These are phyloP conservation scores for Piprites chloris DNA, from an alignment of 2,113 vertebrate genomes.

Conservation along the genomic window DNA sequence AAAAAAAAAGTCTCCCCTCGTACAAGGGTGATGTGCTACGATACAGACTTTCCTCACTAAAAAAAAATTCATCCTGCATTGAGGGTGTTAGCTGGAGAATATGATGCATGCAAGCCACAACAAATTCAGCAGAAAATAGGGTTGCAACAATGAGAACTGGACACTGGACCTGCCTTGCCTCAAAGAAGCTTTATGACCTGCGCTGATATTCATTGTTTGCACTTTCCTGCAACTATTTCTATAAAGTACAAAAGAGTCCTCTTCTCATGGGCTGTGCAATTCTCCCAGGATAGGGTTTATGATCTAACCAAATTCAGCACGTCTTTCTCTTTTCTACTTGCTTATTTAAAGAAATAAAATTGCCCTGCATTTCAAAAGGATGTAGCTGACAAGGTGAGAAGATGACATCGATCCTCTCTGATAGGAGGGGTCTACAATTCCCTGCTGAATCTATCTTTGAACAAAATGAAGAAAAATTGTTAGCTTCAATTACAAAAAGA, in stretches of 20 bases:
- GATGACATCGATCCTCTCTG: not conserved
- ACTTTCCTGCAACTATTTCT: not conserved
- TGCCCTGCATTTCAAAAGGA: not conserved
- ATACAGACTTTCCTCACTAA: not conserved
- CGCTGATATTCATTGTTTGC: not conserved
- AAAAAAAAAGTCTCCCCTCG: not conserved
- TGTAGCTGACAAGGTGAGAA: not conserved
- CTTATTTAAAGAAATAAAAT: not conserved
- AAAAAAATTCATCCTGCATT: fast-evolving
- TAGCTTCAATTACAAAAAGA: not conserved
- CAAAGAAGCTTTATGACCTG: not conserved
- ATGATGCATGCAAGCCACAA: not conserved
- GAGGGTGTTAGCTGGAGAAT: not conserved
- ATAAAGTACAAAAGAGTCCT: not conserved
- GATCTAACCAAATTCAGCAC: not conserved
- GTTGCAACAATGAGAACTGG: not conserved
- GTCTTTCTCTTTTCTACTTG: not conserved
- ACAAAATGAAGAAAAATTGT: not conserved
- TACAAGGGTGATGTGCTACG: not conserved
- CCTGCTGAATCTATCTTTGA: not conserved
- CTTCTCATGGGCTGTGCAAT: not conserved
- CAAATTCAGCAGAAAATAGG: not conserved
- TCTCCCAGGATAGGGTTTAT: not conserved
- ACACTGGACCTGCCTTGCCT: not conserved
- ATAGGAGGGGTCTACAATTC: not conserved